phyloP scores from a whole-genome alignment of 1,140 invertebrate genomes.

The Dreissena rostriformis region DNA sequence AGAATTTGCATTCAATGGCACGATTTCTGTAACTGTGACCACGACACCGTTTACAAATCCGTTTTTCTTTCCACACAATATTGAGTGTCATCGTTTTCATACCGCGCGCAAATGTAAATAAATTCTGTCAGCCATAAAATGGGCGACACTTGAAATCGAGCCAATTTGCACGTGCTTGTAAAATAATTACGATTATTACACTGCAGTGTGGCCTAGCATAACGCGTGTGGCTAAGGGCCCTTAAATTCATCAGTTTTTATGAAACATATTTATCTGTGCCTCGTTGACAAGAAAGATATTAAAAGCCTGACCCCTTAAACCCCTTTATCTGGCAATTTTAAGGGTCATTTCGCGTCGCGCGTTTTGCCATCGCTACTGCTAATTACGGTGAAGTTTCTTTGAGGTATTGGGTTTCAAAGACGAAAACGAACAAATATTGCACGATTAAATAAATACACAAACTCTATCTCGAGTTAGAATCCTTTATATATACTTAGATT shows the following conservation, averaged over 20 bases:
- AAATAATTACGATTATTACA: constrained; percentile 50
- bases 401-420: constrained; percentile 38
- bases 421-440: no score
- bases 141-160: constrained; percentile 37
- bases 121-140: constrained; percentile 43
- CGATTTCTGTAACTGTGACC: background rate
- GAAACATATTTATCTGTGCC: constrained; percentile 55
- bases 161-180: constrained; percentile 46
- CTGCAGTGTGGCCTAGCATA: constrained; percentile 28
- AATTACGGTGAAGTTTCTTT: constrained; percentile 31
- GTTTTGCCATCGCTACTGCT: background rate
- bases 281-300: constrained; percentile 49
- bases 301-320: constrained; percentile 47
- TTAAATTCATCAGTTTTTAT: constrained; percentile 55
- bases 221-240: constrained; percentile 44
- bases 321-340: constrained; percentile 9
- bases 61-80: background rate
- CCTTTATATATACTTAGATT: no score
- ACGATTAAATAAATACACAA: no score
- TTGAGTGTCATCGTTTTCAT: constrained; percentile 42
- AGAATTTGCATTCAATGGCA: constrained; percentile 45
- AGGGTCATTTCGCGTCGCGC: constrained; percentile 45
- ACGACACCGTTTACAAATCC: no score
- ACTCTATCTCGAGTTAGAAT: no score
- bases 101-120: constrained; percentile 50